Evolutionary conservation across 2,113 vertebrate genomes (phyloP), one percentile per base, ranked within the genome.

Genomic region (Otolemur garnettii): DNA sequence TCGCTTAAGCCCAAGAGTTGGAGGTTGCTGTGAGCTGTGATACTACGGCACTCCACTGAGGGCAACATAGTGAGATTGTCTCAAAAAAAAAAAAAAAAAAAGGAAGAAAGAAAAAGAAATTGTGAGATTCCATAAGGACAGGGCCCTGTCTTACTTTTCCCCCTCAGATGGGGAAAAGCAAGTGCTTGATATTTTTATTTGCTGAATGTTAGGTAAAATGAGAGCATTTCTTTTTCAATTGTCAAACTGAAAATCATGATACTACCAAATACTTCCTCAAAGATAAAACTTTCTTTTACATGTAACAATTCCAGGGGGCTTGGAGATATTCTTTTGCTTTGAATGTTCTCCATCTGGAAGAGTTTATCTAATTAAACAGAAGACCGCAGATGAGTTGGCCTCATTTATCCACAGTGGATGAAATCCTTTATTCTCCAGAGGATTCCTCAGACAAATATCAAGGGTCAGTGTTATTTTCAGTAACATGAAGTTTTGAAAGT

Each of bases 321-420:
- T 87, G 66, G 92, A 95, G 60, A 71, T 68, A 59, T 14, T 64
- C 89, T 88, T 92, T 79, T 80, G 87, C 84, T 96, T 83, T 88
- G 69, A 93, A 15, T 77, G 57, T 53, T 92, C 64, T 95, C 94
- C 96, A 94, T 97, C 97, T 97, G 97, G 94, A 97, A 96, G 86
- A 90, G 69, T 89, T 98, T 97, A 97, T 79, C 88, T 88, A 86
- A 94, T 97, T 95, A 94, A 94, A 82, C 89, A 69, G 17, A 62
- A 95, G 79, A 35, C 83, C 71, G 55, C 60, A 62, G 93, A 94
- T 93, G 94, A 95, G 53, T 71, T 94, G 87, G 86, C 42, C 64
- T 60, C 59, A 24, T 83, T 95, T 94, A 79, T 91, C 93, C 71
- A n/a, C 50, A 88, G 12, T 80, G 95, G 92, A 90, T 64, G 38